Conservation (phyloP, 2,113 vertebrate genomes). For the Pontoporia blainvillei region DNA sequence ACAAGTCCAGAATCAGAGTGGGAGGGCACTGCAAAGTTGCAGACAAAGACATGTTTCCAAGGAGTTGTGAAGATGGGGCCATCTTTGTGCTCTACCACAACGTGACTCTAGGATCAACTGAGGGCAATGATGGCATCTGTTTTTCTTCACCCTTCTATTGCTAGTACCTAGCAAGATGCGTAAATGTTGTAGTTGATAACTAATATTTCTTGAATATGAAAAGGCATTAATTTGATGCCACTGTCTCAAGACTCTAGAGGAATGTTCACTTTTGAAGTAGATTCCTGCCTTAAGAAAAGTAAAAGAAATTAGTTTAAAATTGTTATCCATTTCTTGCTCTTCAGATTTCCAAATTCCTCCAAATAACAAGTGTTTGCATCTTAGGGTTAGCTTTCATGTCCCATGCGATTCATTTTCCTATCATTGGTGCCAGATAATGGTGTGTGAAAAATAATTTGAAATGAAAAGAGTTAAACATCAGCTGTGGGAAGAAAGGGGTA, state of each 20-base stretch:
- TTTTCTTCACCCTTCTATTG: not conserved
- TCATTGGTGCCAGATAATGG: not conserved
- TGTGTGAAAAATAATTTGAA: not conserved
- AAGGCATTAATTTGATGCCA: not conserved
- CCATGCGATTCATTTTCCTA: not conserved
- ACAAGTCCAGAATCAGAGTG: not conserved
- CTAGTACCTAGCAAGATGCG: not conserved
- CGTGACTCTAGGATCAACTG: not conserved
- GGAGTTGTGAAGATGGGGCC: not conserved
- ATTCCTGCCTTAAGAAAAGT: not conserved
- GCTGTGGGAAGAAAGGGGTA: not conserved
- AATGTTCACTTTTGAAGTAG: not conserved
- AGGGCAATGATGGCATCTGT: not conserved
- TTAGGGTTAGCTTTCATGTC: not conserved
- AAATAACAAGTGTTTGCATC: not conserved
- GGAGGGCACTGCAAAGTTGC: not conserved
- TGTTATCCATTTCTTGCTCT: not conserved
- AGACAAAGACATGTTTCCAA: not conserved
- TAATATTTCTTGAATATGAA: not conserved
- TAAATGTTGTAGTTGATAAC: not conserved
- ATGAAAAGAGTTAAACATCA: not conserved
- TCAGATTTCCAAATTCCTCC: not conserved
- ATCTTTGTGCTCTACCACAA: not conserved
- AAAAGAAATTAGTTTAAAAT: not conserved
- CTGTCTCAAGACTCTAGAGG: not conserved